phyloP scores from a whole-genome alignment of 2,888 invertebrate species.

The Frankliniella intonsa region DNA sequence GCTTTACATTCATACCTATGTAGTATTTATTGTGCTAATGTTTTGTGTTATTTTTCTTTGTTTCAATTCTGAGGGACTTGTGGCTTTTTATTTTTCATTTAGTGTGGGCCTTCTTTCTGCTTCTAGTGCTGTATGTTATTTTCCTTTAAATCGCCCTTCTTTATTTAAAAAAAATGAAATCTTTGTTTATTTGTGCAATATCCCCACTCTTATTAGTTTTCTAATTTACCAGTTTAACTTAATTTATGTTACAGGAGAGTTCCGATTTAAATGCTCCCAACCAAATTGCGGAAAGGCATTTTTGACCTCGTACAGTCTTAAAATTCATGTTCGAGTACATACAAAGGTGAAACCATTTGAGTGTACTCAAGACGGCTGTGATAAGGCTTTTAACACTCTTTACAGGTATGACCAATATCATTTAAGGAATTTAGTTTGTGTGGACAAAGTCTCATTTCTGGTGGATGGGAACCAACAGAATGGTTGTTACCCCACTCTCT shows the following conservation, averaged over 20 bases:
- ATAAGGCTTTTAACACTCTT: conserved; percentile 89
- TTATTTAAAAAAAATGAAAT: neutral
- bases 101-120: no score
- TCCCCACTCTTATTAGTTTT: neutral
- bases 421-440: conserved; percentile 10
- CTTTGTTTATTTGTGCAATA: neutral
- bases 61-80: no score
- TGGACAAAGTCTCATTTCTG: neutral
- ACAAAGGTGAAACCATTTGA: conserved; percentile 89
- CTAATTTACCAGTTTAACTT: neutral
- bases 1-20: no score
- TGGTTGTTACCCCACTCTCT: neutral
- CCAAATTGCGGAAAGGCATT: conserved; percentile 87
- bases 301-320: conserved; percentile 89
- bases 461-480: no score
- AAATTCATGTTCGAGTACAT: conserved; percentile 90
- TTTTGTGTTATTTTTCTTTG: no score
- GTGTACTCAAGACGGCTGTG: conserved; percentile 76
- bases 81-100: no score
- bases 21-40: no score
- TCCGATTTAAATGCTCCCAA: conserved; percentile 85
- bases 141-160: no score
- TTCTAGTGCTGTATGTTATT: no score
- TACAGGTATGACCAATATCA: conserved; percentile 61
- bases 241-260: conserved; percentile 69